phyloP scores from a whole-genome alignment of 1,140 invertebrate species.

The Bombus picipes region DNA sequence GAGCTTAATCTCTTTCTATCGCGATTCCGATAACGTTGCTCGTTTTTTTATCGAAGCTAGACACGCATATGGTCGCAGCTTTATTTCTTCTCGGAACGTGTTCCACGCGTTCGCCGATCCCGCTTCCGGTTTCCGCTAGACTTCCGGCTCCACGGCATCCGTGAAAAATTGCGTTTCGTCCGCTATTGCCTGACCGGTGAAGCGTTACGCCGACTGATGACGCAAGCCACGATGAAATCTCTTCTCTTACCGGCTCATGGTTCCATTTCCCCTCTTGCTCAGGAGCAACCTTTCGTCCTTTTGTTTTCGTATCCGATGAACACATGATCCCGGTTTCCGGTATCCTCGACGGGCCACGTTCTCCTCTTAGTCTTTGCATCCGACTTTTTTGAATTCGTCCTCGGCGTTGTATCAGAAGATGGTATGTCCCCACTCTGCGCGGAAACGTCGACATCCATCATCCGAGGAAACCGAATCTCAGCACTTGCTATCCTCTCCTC shows the following conservation, averaged over 20 bases:
- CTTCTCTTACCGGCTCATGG: conserved; percentile 7
- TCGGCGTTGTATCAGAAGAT: not conserved
- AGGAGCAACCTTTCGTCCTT: conserved; percentile 16
- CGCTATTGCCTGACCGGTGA: conserved; percentile 24
- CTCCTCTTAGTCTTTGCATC: conserved; percentile 31
- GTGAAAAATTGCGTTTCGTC: conserved; percentile 73
- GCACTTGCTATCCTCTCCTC: conserved; percentile 69
- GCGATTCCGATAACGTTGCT: conserved; percentile 34
- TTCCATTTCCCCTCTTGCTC: not conserved
- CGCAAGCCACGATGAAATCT: conserved; percentile 49
- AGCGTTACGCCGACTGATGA: conserved; percentile 58
- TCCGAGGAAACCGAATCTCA: conserved; percentile 71
- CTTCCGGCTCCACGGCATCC: conserved; percentile 56
- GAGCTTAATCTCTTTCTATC: conserved; percentile 47
- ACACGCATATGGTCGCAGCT: not conserved
- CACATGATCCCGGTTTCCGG: conserved; percentile 20
- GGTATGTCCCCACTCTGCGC: not conserved
- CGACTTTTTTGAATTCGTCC: conserved; percentile 1
- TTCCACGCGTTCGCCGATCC: conserved; percentile 57
- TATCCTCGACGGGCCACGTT: not conserved
- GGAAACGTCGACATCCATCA: conserved; percentile 63
- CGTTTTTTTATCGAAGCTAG: conserved; percentile 16
- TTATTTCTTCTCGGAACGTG: conserved; percentile 50
- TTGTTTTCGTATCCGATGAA: conserved; percentile 6
- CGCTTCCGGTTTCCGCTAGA: conserved; percentile 69